Conservation (phyloP, 1,140 invertebrate genomes). For the Drosophila miranda region DNA sequence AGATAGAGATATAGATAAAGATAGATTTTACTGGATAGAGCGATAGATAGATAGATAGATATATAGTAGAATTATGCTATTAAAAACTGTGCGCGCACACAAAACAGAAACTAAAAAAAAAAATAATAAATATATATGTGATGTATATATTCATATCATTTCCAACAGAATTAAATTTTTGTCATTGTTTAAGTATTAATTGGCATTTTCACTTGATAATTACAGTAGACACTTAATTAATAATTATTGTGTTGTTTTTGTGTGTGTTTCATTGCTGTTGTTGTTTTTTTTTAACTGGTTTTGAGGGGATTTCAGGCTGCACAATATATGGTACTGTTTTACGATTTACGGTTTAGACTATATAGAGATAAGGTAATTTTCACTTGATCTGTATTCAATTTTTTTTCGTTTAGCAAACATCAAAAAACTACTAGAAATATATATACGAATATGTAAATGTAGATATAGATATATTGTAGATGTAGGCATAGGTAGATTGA, state of each 20-base stretch:
- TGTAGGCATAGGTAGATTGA: slow-evolving; percentile 29
- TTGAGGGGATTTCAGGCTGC: slow-evolving; percentile 44
- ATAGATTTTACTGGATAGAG: slow-evolving; percentile 27
- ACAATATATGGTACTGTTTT: slow-evolving; percentile 30
- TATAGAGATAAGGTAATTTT: slow-evolving; percentile 31
- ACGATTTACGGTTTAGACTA: slow-evolving; percentile 47
- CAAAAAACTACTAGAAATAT: slow-evolving; percentile 66
- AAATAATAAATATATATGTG: slow-evolving; percentile 23
- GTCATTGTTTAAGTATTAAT: slow-evolving; percentile 51
- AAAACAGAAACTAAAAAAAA: slow-evolving; percentile 50
- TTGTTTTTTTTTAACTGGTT: slow-evolving; percentile 10
- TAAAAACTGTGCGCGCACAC: slow-evolving; percentile 56
- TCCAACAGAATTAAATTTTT: slow-evolving; percentile 48
- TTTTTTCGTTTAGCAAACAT: slow-evolving; percentile 66
- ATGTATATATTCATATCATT: slow-evolving; percentile 19
- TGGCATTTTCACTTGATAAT: slow-evolving; percentile 68
- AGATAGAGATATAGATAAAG: slow-evolving; percentile 37
- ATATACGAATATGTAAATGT: slow-evolving; percentile 24
- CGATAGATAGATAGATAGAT: slow-evolving; percentile 26
- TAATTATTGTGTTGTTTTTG: slow-evolving; percentile 39
- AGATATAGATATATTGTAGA: slow-evolving; percentile 17
- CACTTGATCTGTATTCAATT: slow-evolving; percentile 30
- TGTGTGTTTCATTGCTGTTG: slow-evolving; percentile 26
- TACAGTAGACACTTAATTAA: slow-evolving; percentile 68
- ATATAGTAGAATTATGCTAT: slow-evolving; percentile 48